Evolutionary conservation across 2,888 invertebrate species (phyloP), one percentile per base, ranked within the genome.

Genomic region (Acleris literana): DNA sequence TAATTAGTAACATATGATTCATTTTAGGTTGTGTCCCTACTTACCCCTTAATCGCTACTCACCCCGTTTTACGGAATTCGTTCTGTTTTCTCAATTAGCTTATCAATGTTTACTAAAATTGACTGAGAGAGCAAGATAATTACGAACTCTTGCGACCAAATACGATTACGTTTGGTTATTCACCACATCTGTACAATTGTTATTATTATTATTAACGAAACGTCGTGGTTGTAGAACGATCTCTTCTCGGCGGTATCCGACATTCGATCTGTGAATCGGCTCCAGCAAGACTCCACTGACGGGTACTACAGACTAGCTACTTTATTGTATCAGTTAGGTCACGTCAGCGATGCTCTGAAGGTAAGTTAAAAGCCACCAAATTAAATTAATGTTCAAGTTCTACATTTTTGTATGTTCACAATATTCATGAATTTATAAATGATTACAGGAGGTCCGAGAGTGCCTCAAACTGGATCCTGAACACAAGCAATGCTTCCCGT

Each of bases 381-480:
- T 6, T 16, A 46, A n/a, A 7, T 17, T 46, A n/a, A 6, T 0
- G 6, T 46, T 17, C 1, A 6, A 46, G 46, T 17, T 46, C 17
- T 6, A 17, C 6, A n/a, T n/a, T 46, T 46, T 17, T n/a, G 1
- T n/a, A 16, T 16, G 16, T 16, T 16, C 16, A 16, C 43, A 43
- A 5, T 43, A 16, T 33, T 16, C 61, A 57, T 60, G 9, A 33
- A 33, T 9, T 33, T 9, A 33, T 33, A 33, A 29, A 33, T 33
- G 13, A 13, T 66, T 69, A 0, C 78, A 93, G 88, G 98, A 99
- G 88, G 96, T 99, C 71, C 95, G 99, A 20, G 99, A 99, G 86
- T 99, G 99, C 85, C 93, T 99, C 18, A 98, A 97, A 84, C 92
- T 99, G 51, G 99, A 99, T 87, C 99, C 99, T 0, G 99, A 99